A percentile compares a stretch with the other conserved stretches of the same genome.
These are phyloP conservation scores for Periplaneta americana DNA, from an alignment of 1,140 invertebrate species.

Conservation along the genomic window DNA sequence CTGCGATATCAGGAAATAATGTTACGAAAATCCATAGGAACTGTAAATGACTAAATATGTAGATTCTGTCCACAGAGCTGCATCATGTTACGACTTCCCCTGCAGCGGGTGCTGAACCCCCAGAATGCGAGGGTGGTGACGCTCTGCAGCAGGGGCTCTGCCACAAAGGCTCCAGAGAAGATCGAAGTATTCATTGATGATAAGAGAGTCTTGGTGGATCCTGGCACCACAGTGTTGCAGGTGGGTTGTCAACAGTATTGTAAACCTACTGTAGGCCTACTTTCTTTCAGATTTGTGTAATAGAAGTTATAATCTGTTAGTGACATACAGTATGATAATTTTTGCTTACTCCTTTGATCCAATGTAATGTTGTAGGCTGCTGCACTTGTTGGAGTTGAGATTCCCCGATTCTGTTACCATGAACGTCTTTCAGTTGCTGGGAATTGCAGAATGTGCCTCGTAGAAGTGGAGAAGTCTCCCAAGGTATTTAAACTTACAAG, in stretches of 20 bases:
- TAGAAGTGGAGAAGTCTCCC: conserved; percentile 94
- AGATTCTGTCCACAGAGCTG: no score
- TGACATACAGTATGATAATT: no score
- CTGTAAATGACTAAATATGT: no score
- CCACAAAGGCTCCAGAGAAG: conserved; percentile 56
- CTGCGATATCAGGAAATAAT: no score
- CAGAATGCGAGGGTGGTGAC: not conserved
- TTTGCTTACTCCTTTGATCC: no score
- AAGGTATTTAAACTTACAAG: no score
- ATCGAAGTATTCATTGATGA: conserved; percentile 98
- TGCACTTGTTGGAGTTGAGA: conserved; percentile 92
- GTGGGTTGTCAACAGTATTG: conserved; percentile 43
- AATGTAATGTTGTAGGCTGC: conserved; percentile 83
- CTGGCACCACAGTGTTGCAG: conserved; percentile 96
- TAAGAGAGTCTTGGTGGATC: conserved; percentile 87
- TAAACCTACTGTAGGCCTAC: not conserved
- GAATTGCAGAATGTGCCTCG: conserved; percentile 98
- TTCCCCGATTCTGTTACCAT: conserved; percentile 99
- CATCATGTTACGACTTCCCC: conserved; percentile 8
- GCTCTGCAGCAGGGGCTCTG: conserved; percentile 20
- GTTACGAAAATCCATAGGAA: no score
- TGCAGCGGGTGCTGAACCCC: conserved; percentile 10
- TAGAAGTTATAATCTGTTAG: conserved; percentile 16
- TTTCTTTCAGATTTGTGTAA: not conserved
- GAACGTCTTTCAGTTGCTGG: conserved; percentile 96